Evolutionary conservation across 2,113 vertebrate genomes (phyloP), one percentile per base, ranked within the genome.

Genomic region (Aphyosemion australe): DNA sequence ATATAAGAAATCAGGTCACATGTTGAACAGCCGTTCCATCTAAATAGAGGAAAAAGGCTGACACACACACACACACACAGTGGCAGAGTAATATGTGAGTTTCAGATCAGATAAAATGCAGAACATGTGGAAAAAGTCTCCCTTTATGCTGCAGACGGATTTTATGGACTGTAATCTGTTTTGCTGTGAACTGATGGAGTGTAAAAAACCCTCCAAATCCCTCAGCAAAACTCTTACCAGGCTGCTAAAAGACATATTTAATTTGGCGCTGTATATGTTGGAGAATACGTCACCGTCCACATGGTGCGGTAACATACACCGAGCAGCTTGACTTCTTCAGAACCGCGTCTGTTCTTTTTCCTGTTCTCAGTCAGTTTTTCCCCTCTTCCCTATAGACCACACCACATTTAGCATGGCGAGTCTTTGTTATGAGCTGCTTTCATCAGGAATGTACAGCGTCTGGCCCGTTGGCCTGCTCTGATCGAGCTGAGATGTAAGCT

Each of bases 381-480:
- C 65, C 42, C 47, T 18, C 3, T 19, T 4, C 41, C 31, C 11
- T 41, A 62, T 19, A 71, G 64, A 46, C 10, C 18, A 74, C 42
- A 80, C 83, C 69, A 74, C 46, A 72, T 59, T 72, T 37, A 74
- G 53, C 51, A 20, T 15, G 18, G 45, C 1, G 1, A 13, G 49
- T 19, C 65, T 80, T 79, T 86, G 69, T 83, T 87, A 80, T 75
- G 74, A 78, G 55, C 62, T 21, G 18, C 61, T 60, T 54, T 57
- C 70, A 69, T 31, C 39, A 67, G 85, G 85, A 86, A 88, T 85
- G 82, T 62, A 19, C 80, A 70, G 69, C 9, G 74, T 83, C 72
- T 79, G 78, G 66, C 60, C 49, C 4, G 6, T 34, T 14, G 61
- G 34, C 59, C 59, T n/a, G 41, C 62, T 76, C 64, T 69, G 49